These are phyloP conservation scores for Dasysyrphus albostriatus DNA, from an alignment of 2,888 invertebrate genomes.

Conservation along the genomic window DNA sequence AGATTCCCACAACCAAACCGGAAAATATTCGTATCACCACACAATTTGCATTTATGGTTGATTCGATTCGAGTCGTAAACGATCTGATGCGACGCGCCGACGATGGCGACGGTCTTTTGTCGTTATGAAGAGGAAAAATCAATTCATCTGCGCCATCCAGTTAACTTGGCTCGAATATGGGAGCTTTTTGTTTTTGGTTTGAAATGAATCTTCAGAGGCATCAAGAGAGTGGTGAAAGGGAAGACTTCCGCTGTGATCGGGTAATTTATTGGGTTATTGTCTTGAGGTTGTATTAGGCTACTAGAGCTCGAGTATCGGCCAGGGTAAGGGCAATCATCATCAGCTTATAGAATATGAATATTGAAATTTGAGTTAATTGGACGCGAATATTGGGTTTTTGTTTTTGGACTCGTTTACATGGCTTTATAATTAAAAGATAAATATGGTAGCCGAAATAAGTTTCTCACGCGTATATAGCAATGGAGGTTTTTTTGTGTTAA, in stretches of 20 bases:
- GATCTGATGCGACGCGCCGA: slow-evolving; percentile 10
- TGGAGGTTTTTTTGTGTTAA: background rate
- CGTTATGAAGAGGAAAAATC: slow-evolving; percentile 31
- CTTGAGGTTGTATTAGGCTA: background rate
- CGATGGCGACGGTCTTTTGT: background rate
- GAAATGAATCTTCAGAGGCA: background rate
- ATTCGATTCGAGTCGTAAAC: slow-evolving; percentile 42
- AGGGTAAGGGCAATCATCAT: background rate
- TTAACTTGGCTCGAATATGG: background rate
- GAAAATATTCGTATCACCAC: slow-evolving; percentile 76
- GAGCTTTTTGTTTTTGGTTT: slow-evolving; percentile 1
- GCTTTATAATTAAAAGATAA: slow-evolving; percentile 16
- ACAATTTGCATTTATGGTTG: slow-evolving; percentile 68
- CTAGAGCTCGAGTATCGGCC: background rate
- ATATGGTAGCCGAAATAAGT: slow-evolving; percentile 31
- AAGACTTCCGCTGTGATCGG: slow-evolving; percentile 62
- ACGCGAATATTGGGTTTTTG: slow-evolving; percentile 58
- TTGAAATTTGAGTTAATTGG: slow-evolving; percentile 64
- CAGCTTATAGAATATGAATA: slow-evolving; percentile 61
- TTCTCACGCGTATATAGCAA: slow-evolving; percentile 37
- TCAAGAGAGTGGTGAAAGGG: slow-evolving; percentile 28
- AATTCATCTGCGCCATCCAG: slow-evolving; percentile 16
- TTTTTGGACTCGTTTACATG: slow-evolving; percentile 41
- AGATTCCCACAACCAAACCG: slow-evolving; percentile 73
- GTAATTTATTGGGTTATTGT: slow-evolving; percentile 66